Evolutionary conservation across 2,888 invertebrate genomes (phyloP).

Genomic region (Odontocerum albicorne): DNA sequence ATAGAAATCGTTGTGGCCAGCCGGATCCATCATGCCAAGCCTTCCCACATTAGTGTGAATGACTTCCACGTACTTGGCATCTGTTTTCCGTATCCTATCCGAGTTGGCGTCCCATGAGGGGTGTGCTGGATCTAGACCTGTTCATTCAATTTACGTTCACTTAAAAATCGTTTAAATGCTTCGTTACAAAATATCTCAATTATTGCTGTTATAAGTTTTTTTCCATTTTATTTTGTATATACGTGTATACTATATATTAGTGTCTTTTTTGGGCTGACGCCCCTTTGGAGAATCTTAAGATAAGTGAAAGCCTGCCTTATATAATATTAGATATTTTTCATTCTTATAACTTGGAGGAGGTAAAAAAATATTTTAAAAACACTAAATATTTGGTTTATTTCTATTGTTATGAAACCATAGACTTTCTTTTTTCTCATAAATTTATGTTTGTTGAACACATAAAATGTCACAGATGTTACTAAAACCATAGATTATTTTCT

Average conservation of each 20-base stretch:
- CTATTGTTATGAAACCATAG: no score
- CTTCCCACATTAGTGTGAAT: constrained; percentile 51
- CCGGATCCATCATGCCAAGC: constrained; percentile 48
- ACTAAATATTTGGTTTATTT: no score
- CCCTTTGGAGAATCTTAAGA: not conserved
- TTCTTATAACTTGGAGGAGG: no score
- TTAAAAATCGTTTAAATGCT: no score
- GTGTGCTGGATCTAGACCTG: constrained; percentile 52
- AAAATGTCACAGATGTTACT: no score
- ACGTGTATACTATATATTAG: not conserved
- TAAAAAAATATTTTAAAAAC: no score
- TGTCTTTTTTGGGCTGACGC: not conserved
- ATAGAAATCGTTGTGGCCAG: constrained; percentile 53
- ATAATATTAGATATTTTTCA: no score
- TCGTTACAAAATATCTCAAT: not conserved
- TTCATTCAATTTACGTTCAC: not conserved
- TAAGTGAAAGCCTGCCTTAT: no score
- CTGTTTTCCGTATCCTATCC: constrained; percentile 42
- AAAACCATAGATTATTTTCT: no score
- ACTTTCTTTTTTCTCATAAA: no score
- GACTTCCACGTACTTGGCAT: constrained; percentile 51
- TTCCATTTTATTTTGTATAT: not conserved
- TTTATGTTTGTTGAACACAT: no score
- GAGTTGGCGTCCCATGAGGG: constrained; percentile 44
- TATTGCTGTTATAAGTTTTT: not conserved